Evolutionary conservation across 2,113 vertebrate genomes (phyloP).

Genomic region (Sylvia atricapilla): DNA sequence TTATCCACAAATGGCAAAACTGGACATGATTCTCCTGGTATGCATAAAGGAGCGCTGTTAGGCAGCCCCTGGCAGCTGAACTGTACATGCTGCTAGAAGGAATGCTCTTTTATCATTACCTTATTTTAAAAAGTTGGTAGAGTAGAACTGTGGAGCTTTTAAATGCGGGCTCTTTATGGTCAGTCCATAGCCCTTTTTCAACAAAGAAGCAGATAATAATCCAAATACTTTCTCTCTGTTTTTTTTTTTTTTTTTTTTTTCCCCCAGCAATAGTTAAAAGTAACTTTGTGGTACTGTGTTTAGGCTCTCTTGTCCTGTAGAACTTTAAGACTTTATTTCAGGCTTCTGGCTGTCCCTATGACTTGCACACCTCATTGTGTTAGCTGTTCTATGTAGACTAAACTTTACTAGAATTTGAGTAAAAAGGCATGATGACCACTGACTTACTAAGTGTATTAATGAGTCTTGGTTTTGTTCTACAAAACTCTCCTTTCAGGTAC

Average conservation of each 20-base stretch:
- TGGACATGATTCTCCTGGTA: constrained; percentile 83
- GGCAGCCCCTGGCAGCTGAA: constrained; percentile 63
- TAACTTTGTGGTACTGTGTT: background rate
- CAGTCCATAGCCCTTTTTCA: background rate
- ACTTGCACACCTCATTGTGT: constrained; percentile 62
- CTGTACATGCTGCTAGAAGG: constrained; percentile 53
- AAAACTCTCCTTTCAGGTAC: constrained; percentile 60
- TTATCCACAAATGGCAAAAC: constrained; percentile 93
- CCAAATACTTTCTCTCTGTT: background rate
- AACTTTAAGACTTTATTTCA: constrained; percentile 68
- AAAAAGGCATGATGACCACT: constrained; percentile 67
- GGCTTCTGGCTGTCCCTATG: constrained; percentile 68
- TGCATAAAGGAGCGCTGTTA: constrained; percentile 71
- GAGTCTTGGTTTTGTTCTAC: constrained; percentile 56
- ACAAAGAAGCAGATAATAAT: background rate
- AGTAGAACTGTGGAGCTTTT: constrained; percentile 4
- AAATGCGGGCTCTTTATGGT: background rate
- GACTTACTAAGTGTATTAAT: constrained; percentile 48
- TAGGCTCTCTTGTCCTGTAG: constrained; percentile 56
- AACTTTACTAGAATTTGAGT: constrained; percentile 54
- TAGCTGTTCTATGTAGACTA: constrained; percentile 66
- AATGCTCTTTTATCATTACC: constrained; percentile 62
- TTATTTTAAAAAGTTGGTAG: constrained; percentile 37
- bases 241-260: background rate
- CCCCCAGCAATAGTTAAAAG: background rate